phyloP scores from a whole-genome alignment of 2,113 vertebrate genomes.

The Isurus oxyrinchus region DNA sequence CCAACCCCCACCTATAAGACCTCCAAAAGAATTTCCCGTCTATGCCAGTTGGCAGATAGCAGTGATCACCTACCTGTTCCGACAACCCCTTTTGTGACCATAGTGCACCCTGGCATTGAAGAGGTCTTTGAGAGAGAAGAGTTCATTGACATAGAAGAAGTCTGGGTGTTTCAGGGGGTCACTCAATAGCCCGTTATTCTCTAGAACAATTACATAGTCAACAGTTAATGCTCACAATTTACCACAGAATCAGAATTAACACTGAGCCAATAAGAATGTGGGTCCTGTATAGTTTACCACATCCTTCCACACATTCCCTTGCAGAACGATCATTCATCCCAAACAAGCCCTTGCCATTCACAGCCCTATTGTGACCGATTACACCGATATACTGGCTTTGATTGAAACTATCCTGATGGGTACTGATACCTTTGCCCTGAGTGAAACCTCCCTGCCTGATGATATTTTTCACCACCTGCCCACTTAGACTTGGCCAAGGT shows the following conservation, averaged over 20 bases:
- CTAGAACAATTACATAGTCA: not conserved
- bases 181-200: slow-evolving; percentile 50
- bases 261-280: not conserved
- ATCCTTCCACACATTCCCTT: not conserved
- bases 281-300: not conserved
- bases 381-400: not conserved
- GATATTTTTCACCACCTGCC: not conserved
- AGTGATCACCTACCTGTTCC: slow-evolving; percentile 65
- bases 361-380: not conserved
- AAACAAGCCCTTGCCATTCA: too few relatives aligned
- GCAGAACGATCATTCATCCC: not conserved
- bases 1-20: not conserved
- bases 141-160: slow-evolving; percentile 78
- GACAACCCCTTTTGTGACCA: slow-evolving; percentile 84
- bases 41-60: too few relatives aligned
- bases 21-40: not conserved
- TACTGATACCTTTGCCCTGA: not conserved
- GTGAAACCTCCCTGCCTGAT: not conserved
- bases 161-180: slow-evolving; percentile 70
- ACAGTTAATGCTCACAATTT: not conserved
- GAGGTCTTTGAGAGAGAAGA: slow-evolving; percentile 74
- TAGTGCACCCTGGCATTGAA: slow-evolving; percentile 86
- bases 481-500: not conserved
- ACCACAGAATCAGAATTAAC: not conserved
- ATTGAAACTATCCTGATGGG: not conserved